Evolutionary conservation across 2,113 vertebrate genomes (phyloP), one percentile per base, ranked within the genome.

Genomic region (Nettapus auritus): DNA sequence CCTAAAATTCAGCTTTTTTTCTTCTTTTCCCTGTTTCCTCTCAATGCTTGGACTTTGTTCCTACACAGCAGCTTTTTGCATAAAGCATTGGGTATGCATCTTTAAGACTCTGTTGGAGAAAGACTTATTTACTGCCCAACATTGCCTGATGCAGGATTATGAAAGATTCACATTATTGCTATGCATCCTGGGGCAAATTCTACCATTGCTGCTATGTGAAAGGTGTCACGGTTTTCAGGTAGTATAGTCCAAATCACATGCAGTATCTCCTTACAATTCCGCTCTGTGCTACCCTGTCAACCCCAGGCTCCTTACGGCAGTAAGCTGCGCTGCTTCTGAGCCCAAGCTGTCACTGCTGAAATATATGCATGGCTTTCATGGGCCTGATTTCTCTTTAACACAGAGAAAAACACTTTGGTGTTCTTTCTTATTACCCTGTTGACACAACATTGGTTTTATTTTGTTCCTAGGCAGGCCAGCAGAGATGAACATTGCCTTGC

Each of bases 191-290:
- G 3, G 74, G 15, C 19, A 40, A n/a, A 34, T 4, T 8, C 55
- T 3, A 20, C 6, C 68, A 1, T 0, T 3, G 18, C 13, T 1
- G 0, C 38, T 52, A 1, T 1, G 18, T 17, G 63, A 23, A 22
- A 50, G 44, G 31, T 36, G 40, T 91, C 33, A 8, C 62, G 56
- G 53, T 5, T 36, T 44, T 8, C 60, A 50, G 60, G 33, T 12
- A 34, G 4, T 48, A 2, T 4, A 5, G 34, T 3, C 53, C 36
- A 17, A 17, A 12, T 16, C 16, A 0, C 56, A 33, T 0, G 2
- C 62, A 1, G 6, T 14, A 1, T n/a, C 8, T 40, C 78, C 70
- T 50, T 3, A 8, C 28, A 48, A 6, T 2, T 9, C 31, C 63
- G 60, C 73, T 26, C 3, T 3, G 26, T 29, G 31, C 8, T 64